Conservation (phyloP, 2,113 vertebrate genomes). For the Lamprotornis superbus region DNA sequence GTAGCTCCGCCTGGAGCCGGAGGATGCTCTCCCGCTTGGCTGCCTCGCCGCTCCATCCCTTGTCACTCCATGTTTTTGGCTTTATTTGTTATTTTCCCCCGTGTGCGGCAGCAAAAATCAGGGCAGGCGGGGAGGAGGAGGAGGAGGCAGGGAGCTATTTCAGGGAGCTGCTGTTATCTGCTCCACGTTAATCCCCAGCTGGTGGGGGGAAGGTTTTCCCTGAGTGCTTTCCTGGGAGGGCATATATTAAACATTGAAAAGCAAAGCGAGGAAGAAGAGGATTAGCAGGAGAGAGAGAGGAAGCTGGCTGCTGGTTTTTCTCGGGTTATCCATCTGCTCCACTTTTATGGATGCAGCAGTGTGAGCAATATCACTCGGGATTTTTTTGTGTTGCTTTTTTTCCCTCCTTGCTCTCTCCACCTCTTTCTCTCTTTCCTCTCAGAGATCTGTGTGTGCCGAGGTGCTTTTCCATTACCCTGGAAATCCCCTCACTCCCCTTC, state of each 20-base stretch:
- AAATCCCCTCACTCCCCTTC: neutral
- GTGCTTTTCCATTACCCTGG: neutral
- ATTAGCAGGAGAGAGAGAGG: conserved; percentile 41
- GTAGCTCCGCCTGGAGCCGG: neutral
- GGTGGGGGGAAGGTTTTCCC: conserved; percentile 23
- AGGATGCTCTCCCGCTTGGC: neutral
- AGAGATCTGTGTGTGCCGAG: neutral
- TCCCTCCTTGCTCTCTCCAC: neutral
- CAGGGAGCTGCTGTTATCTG: conserved; percentile 43
- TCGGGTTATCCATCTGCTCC: conserved; percentile 2
- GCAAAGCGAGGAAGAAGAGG: conserved; percentile 36
- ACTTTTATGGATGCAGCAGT: neutral
- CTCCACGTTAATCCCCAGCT: conserved; percentile 43
- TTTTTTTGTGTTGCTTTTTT: neutral
- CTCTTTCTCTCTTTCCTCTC: neutral
- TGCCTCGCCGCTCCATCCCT: neutral
- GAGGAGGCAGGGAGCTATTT: conserved; percentile 54
- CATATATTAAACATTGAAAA: conserved; percentile 38
- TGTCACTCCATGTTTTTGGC: neutral
- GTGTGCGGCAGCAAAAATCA: conserved; percentile 5
- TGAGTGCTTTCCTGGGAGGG: neutral
- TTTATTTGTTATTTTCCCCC: neutral
- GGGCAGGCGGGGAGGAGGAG: conserved; percentile 43
- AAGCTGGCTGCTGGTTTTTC: neutral
- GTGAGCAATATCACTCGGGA: neutral